Evolutionary conservation across 2,113 vertebrate species (phyloP), one percentile per base, ranked within the genome.

Genomic region (cat (Felis catus)): DNA sequence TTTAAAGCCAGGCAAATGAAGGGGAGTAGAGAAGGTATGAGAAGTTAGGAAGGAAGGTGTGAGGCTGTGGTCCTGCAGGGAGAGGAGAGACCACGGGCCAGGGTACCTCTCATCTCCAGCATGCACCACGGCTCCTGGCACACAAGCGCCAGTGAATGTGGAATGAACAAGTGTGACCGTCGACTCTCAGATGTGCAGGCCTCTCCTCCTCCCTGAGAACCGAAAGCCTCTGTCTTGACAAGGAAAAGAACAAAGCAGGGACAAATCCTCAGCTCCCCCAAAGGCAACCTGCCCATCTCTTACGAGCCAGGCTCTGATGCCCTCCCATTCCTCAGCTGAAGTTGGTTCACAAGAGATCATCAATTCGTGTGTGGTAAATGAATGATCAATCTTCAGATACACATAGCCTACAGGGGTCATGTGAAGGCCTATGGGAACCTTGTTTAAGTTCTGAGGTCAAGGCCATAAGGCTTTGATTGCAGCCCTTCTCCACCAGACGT

Each of bases 71-170:
- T 48, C 63, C 95, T 9, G 5, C 0, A 3, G 6, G 39, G 15
- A 87, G 27, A 4, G 39, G 21, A 31, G 55, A 21, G 12, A 15
- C 61, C 23, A 1, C 4, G 1, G 89, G 48, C 15, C 9, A 31
- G 25, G 29, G 15, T 2, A 0, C 25, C 78, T 82, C 18, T 66
- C 9, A 4, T 14, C 58, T 74, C 58, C 16, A n/a, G 85, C 9
- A 4, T 3, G 80, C 76, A 33, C 51, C 21, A 12, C 0, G 27
- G 55, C 1, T 1, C 33, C n/a, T 8, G 8, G 76, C 33, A n/a
- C 23, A 19, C 18, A 36, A 27, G 18, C 0, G 8, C 29, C 71
- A 45, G 14, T 0, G 15, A 31, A n/a, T 7, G 7, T 15, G 23
- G 81, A 5, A 73, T 9, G 18, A 53, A 19, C 55, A 31, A 18